These are phyloP conservation scores for Sciurus vulgaris DNA, from an alignment of 2,797 vertebrate genomes.

Conservation along the genomic window DNA sequence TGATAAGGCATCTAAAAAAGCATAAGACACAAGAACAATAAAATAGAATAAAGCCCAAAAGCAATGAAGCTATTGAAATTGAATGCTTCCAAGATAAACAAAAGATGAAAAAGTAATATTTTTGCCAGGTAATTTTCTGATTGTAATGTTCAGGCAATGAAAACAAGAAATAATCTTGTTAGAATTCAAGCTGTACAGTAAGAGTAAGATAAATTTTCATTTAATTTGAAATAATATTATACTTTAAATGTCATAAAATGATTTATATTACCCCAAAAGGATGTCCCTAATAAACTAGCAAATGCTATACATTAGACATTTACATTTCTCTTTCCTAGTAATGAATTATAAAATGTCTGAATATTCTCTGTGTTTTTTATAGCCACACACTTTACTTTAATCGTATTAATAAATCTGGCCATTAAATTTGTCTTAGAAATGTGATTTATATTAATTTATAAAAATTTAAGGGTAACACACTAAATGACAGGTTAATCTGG, in stretches of 20 bases:
- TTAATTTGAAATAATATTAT: conserved; percentile 40
- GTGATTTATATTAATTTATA: conserved; percentile 55
- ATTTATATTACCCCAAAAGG: not conserved
- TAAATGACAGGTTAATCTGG: not conserved
- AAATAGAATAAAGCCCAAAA: conserved; percentile 65
- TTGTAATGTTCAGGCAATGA: conserved; percentile 65
- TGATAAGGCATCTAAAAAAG: conserved; percentile 67
- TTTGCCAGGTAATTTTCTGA: conserved; percentile 67
- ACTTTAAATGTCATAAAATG: conserved; percentile 57
- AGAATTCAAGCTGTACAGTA: conserved; percentile 26
- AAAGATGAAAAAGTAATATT: conserved; percentile 74
- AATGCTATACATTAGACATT: conserved; percentile 19
- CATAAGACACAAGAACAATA: conserved; percentile 61
- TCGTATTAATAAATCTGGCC: conserved; percentile 46
- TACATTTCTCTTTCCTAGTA: conserved; percentile 23
- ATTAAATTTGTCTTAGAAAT: conserved; percentile 15
- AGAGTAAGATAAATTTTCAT: conserved; percentile 50
- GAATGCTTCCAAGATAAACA: conserved; percentile 71
- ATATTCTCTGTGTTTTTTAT: conserved; percentile 6
- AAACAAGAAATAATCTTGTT: conserved; percentile 64
- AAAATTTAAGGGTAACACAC: conserved; percentile 8
- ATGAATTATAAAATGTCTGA: conserved; percentile 25
- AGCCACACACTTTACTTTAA: not conserved
- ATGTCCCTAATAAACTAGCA: not conserved
- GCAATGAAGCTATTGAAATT: conserved; percentile 63